Base-by-base conservation (phyloP, 2,888 invertebrate genomes). In the Sesamia inferens region DNA sequence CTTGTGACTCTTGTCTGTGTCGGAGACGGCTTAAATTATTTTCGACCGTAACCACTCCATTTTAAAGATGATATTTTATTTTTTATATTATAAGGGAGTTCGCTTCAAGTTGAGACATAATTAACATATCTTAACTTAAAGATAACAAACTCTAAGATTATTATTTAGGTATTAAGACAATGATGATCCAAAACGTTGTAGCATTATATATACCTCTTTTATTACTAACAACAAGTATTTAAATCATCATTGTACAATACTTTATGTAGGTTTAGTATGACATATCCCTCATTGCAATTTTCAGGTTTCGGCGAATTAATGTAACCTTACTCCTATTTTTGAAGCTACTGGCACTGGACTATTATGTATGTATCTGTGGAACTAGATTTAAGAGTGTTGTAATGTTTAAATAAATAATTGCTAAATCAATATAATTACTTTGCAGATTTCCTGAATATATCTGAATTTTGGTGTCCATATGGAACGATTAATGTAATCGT, bases 1-100 rank as follows among this genome's bases (percentile, higher is more conserved):
- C 91, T 90, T 88, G 89, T 89, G 87, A 88, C 88, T 88, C 85
- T 82, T 78, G 83, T 82, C 81, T 79, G 85, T 85, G 82, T 82
- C 79, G 78, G 76, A 76, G 83, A 84, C 77, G 84, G 78, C 76
- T 81, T 80, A 89, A 87, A 88, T 88, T 84, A 87, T 87, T 88
- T 87, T 86, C 80, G 79, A 72, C 80, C 54, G 76, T 79, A 65
- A 72, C 74, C 76, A 76, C 69, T 68, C 48, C 57, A 76, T 82
- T 71, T 81, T 81, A 39, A 75, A 77, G 31, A 83, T 51, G 61
- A 42, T 11, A 14, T 55, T 51, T 51, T n/a, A 24, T 31, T 31
- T 31, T 31, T 31, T 31, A 31, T 31, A 19, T 14, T 57, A 57
- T 14, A 14, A 24, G 24, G 24, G 14, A 14, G 22, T 57, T 7